Evolutionary conservation across 2,113 vertebrate species (phyloP), one percentile per base, ranked within the genome.

Genomic region (Upupa epops): DNA sequence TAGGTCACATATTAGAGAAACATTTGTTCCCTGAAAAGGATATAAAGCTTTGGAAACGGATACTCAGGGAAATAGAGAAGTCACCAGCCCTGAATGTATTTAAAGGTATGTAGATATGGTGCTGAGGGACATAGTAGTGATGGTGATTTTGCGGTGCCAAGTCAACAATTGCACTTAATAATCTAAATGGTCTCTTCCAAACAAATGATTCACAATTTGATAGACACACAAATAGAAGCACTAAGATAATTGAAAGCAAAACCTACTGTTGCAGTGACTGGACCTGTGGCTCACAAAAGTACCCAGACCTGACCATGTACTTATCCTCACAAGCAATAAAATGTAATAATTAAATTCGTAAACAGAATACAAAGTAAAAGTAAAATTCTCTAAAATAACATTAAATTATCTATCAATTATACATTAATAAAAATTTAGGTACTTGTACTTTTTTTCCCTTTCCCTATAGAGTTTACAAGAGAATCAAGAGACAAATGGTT

Each of bases 401-500:
- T 40, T 85, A 64, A 83, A 94, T 78, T 88, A 20, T 17, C 21
- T 92, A 94, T 83, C 20, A 51, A 36, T 17, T 3, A 65, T 52
- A 85, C 22, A 79, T 8, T 73, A 8, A 17, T 55, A 77, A 95
- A 82, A 93, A 75, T 92, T 85, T 86, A 46, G 42, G 40, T 63
- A 66, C 40, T 64, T 92, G 55, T 76, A n/a, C 74, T 80, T 75
- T 92, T 68, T 34, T 28, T 17, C 28, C 5, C 7, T 5, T 7
- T 20, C 5, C 13, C 28, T 11, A 20, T 42, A 73, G 32, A 90
- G 26, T 77, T 91, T 92, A 49, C 25, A 86, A 70, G 65, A 88
- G 55, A 89, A 55, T 76, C 29, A 77, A 79, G 25, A 77, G 83
- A 91, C 59, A 95, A 94, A 95, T 88, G 88, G n/a, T 85, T 94